phyloP scores from a whole-genome alignment of 1,140 invertebrate genomes.

The Aphelinus certus region DNA sequence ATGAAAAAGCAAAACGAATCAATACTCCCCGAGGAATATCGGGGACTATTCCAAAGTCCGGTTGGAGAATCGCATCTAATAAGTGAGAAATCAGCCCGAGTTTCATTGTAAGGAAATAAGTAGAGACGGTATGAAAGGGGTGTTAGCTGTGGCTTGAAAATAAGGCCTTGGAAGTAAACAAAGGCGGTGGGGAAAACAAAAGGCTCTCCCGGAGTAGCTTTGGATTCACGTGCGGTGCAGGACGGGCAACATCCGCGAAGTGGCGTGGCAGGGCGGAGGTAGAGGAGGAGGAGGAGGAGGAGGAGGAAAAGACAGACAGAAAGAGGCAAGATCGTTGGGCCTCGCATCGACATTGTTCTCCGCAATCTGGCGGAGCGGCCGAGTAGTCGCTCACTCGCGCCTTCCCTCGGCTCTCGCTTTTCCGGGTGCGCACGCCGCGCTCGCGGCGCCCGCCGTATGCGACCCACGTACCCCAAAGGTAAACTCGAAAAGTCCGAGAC shows the following conservation, averaged over 20 bases:
- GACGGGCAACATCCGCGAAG: too few species aligned
- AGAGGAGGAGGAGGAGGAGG: not conserved
- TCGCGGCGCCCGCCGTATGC: slow-evolving; percentile 33
- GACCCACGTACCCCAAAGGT: slow-evolving; percentile 42
- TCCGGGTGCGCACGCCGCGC: not conserved
- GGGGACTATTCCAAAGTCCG: too few species aligned
- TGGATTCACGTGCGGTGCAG: too few species aligned
- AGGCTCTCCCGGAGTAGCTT: not conserved
- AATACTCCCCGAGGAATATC: too few species aligned
- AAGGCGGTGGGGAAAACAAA: slow-evolving; percentile 7
- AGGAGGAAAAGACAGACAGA: not conserved
- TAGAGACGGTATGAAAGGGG: too few species aligned
- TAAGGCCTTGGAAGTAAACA: not conserved
- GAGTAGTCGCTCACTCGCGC: not conserved
- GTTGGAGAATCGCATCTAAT: too few species aligned
- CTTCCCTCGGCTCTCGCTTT: slow-evolving; percentile 5
- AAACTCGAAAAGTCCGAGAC: slow-evolving; percentile 47
- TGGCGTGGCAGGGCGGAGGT: not conserved
- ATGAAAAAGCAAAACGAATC: too few species aligned
- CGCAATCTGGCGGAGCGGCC: slow-evolving; percentile 21
- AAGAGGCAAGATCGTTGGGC: not conserved
- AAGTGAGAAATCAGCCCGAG: too few species aligned
- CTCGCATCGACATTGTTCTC: slow-evolving; percentile 14
- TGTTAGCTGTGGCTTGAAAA: too few species aligned
- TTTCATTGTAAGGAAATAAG: too few species aligned